These are phyloP conservation scores for Gerris buenoi DNA, from an alignment of 1,140 invertebrate species.

Conservation along the genomic window DNA sequence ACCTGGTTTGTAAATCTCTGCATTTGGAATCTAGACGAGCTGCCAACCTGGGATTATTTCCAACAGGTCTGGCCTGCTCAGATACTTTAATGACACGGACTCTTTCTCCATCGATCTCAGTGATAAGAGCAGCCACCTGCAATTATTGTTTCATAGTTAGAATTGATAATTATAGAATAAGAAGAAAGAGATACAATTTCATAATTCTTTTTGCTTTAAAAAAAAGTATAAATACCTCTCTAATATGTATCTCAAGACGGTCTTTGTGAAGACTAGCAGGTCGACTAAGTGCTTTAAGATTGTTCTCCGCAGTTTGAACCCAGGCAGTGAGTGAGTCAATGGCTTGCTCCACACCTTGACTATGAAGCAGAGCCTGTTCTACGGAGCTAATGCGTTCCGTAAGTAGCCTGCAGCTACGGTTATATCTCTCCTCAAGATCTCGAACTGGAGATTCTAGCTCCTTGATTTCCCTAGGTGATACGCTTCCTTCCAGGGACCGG, in stretches of 20 bases:
- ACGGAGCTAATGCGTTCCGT: slow-evolving; percentile 65
- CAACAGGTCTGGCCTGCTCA: not conserved
- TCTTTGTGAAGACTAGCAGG: slow-evolving; percentile 78
- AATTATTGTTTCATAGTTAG: too few relatives aligned
- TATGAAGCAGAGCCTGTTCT: slow-evolving; percentile 77
- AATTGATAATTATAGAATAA: too few relatives aligned
- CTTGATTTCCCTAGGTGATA: slow-evolving; percentile 57
- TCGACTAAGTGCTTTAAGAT: slow-evolving; percentile 58
- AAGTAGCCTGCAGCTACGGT: slow-evolving; percentile 50
- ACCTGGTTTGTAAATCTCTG: not conserved
- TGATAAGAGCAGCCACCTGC: not conserved
- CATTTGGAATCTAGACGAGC: not conserved
- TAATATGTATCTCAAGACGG: slow-evolving; percentile 73
- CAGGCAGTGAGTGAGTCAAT: slow-evolving; percentile 69
- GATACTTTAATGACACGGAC: not conserved
- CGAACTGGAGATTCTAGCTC: slow-evolving; percentile 62
- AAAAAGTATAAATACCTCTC: slow-evolving; percentile 65
- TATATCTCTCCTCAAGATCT: slow-evolving; percentile 61
- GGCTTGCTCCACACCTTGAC: slow-evolving; percentile 86
- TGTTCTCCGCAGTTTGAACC: slow-evolving; percentile 68
- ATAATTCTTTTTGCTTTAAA: too few relatives aligned
- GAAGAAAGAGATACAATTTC: too few relatives aligned
- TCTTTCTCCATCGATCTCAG: not conserved
- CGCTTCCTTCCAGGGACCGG: slow-evolving; percentile 58
- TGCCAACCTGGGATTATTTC: not conserved